These are phyloP conservation scores for Cosmia trapezina DNA, from an alignment of 2,888 invertebrate species.

Conservation along the genomic window DNA sequence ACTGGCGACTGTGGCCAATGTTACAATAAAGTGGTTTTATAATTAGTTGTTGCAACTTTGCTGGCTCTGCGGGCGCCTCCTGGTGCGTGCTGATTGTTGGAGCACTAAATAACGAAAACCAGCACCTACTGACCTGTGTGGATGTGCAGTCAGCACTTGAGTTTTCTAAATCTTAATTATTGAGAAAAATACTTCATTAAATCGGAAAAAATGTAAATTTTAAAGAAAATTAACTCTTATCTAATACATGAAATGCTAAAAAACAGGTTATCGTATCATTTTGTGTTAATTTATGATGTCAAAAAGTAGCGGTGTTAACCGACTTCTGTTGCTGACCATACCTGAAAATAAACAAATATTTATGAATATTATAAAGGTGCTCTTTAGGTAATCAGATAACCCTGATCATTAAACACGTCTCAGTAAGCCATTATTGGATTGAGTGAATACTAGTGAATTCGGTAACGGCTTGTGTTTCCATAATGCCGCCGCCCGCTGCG, in stretches of 20 bases:
- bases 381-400: background rate
- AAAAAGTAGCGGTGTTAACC: no score
- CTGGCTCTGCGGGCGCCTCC: background rate
- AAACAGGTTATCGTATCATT: no score
- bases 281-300: no score
- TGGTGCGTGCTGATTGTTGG: background rate
- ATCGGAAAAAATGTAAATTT: no score
- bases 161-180: no score
- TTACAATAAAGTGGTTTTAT: conserved; percentile 5
- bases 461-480: conserved; percentile 12
- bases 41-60: conserved; percentile 10
- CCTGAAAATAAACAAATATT: background rate
- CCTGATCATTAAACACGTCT: background rate
- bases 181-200: no score
- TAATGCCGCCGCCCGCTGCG: conserved; percentile 9
- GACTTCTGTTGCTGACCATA: no score
- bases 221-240: no score
- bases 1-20: background rate
- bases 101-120: background rate
- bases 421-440: conserved; percentile 12
- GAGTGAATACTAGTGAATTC: conserved; percentile 27
- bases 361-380: background rate
- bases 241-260: no score
- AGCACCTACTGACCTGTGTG: no score
- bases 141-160: no score